Percentiles rank a stretch among this genome's conserved stretches.
Evolutionary conservation across 2,888 invertebrate species (phyloP).

Genomic region (Protonemura montana): DNA sequence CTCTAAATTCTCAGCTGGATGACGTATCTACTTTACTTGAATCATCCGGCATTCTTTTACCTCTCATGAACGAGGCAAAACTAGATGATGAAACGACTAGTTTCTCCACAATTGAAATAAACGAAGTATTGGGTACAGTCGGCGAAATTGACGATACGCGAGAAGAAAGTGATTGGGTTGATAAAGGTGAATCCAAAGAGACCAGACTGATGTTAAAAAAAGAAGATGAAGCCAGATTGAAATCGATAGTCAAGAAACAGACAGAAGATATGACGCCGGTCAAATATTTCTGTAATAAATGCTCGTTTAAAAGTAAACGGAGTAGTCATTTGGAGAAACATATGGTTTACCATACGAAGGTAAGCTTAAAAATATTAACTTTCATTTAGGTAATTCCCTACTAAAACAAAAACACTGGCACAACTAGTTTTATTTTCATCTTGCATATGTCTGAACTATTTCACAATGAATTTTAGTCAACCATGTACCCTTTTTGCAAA

Average conservation of each 20-base stretch:
- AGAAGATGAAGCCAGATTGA: not conserved
- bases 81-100: not conserved
- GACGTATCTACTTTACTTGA: not conserved
- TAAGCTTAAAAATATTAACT: slow-evolving; percentile 48
- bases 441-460: too few species aligned
- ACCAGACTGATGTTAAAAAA: not conserved
- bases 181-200: not conserved
- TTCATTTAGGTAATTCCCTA: too few species aligned
- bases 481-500: too few species aligned
- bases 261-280: slow-evolving; percentile 49
- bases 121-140: not conserved
- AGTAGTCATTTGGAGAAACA: slow-evolving; percentile 59
- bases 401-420: too few species aligned
- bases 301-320: slow-evolving; percentile 60
- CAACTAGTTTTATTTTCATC: not conserved
- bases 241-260: not conserved
- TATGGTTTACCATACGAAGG: slow-evolving; percentile 56
- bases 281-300: slow-evolving; percentile 58
- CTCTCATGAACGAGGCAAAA: not conserved
- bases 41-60: not conserved
- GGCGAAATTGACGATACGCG: not conserved
- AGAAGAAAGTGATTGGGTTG: not conserved
- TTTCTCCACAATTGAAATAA: not conserved
- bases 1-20: not conserved
- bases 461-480: too few species aligned